A percentile compares a stretch with the other conserved stretches of the same genome.
Evolutionary conservation across 2,113 vertebrate genomes (phyloP).

Genomic region (Lipophrys pholis): DNA sequence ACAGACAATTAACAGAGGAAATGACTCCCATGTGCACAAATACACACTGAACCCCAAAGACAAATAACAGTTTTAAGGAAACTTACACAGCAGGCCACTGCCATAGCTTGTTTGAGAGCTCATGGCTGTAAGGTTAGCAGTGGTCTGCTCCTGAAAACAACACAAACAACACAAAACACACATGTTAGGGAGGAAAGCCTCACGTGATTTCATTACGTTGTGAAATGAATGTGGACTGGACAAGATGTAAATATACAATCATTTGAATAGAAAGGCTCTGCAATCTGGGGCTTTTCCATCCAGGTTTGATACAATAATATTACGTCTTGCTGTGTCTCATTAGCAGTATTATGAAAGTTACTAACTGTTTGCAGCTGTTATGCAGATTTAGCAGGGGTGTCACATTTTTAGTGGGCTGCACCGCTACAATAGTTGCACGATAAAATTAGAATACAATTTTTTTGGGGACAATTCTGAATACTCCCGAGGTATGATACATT

Average conservation of each 20-base stretch:
- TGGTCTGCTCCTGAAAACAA: conserved; percentile 42
- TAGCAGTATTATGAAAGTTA: too few species aligned
- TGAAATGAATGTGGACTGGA: background rate
- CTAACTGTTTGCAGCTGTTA: too few species aligned
- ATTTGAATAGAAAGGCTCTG: background rate
- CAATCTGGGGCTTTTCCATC: background rate
- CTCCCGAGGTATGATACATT: too few species aligned
- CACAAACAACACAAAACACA: conserved; percentile 12
- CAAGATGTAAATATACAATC: background rate
- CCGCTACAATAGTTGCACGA: too few species aligned
- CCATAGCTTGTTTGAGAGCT: conserved; percentile 60
- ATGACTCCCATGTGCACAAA: background rate
- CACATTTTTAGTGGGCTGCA: too few species aligned
- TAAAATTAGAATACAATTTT: too few species aligned
- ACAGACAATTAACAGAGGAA: conserved; percentile 12
- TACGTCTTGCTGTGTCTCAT: background rate
- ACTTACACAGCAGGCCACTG: conserved; percentile 81
- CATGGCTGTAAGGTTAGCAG: conserved; percentile 61
- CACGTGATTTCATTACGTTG: too few species aligned
- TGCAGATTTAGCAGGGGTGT: too few species aligned
- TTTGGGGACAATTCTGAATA: too few species aligned
- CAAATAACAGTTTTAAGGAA: background rate
- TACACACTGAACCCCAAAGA: background rate
- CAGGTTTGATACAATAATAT: background rate
- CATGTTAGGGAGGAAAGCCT: background rate